A percentile compares a stretch with the other conserved stretches of the same genome.
phyloP scores from a whole-genome alignment of 1,140 invertebrate species.

The Oscheius sp. region DNA sequence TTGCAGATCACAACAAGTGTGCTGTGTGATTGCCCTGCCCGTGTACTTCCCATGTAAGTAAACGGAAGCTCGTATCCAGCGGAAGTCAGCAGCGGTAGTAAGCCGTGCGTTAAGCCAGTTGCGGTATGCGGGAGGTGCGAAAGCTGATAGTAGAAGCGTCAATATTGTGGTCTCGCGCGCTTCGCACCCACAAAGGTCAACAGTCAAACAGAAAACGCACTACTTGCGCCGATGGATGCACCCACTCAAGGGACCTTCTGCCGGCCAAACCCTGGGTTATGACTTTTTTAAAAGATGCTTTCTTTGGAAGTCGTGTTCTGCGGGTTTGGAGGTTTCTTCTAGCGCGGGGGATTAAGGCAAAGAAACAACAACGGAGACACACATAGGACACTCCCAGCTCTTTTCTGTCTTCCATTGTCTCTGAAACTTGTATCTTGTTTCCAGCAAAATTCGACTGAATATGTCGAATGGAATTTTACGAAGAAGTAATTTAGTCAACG shows the following conservation, averaged over 20 bases:
- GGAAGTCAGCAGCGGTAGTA: neutral
- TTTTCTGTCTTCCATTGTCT: too few relatives aligned
- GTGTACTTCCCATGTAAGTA: neutral
- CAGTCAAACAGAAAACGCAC: constrained; percentile 9
- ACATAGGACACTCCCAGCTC: neutral
- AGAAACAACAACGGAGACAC: neutral
- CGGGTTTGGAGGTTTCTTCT: neutral
- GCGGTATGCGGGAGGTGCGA: constrained; percentile 6
- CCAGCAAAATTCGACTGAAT: too few relatives aligned
- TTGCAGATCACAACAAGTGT: neutral
- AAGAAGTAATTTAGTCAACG: too few relatives aligned
- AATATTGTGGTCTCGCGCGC: constrained; percentile 2
- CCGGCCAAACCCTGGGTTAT: too few relatives aligned
- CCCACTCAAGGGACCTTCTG: neutral
- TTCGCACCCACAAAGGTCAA: constrained; percentile 4
- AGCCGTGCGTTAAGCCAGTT: neutral
- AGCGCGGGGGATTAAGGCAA: neutral
- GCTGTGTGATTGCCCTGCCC: neutral
- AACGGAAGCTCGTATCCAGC: neutral
- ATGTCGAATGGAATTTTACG: too few relatives aligned
- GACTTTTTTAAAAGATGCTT: too few relatives aligned
- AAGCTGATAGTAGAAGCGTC: constrained; percentile 11
- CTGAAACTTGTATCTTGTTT: too few relatives aligned
- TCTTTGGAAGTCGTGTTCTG: too few relatives aligned
- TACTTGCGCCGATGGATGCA: neutral